Conservation (phyloP, 1,140 invertebrate genomes). For the Maconellicoccus hirsutus region DNA sequence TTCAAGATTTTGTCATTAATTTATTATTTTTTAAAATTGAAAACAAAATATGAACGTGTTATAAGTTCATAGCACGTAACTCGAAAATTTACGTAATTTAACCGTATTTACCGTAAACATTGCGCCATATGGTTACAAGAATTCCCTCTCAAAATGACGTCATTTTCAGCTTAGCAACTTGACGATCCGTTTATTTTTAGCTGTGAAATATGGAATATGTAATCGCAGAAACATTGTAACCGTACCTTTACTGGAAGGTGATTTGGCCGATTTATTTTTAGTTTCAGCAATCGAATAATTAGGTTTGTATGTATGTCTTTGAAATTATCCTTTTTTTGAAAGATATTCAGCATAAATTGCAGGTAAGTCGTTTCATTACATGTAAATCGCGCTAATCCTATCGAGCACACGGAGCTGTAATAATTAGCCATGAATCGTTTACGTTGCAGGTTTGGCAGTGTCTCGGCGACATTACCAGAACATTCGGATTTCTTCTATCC, state of each 20-base stretch:
- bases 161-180: no score
- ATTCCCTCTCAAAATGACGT: no score
- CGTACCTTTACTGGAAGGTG: slow-evolving; percentile 10
- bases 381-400: no score
- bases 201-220: not conserved
- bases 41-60: no score
- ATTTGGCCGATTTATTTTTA: slow-evolving; percentile 20
- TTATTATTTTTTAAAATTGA: no score
- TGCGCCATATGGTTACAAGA: no score
- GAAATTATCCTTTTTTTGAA: not conserved
- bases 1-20: no score
- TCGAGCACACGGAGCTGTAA: no score
- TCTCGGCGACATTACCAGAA: not conserved
- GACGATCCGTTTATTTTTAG: no score
- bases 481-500: not conserved
- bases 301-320: not conserved
- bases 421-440: not conserved
- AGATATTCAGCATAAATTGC: not conserved
- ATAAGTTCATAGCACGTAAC: no score
- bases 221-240: not conserved
- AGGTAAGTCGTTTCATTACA: not conserved
- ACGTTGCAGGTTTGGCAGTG: slow-evolving; percentile 21
- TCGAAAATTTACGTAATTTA: no score
- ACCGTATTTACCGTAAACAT: no score
- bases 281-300: not conserved